Evolutionary conservation across 2,113 vertebrate species (phyloP).

Genomic region (Perca fluviatilis): DNA sequence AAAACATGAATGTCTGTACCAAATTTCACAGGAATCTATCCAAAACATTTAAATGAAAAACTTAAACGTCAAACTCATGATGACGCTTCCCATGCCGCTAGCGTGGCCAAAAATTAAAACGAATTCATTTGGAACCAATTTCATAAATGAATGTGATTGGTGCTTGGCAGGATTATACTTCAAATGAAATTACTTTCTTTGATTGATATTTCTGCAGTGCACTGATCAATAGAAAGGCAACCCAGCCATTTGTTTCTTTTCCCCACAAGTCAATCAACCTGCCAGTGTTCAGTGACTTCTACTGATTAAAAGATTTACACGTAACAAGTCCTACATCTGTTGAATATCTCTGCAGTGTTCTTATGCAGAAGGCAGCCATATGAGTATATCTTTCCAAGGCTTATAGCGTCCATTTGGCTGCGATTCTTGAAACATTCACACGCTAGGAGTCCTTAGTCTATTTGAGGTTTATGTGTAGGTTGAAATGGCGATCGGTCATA

Average conservation of each 20-base stretch:
- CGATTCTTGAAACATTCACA: constrained; percentile 10
- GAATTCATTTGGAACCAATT: neutral
- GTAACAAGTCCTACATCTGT: neutral
- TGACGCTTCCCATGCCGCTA: neutral
- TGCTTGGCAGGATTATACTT: neutral
- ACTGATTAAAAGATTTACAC: neutral
- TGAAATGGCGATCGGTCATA: constrained; percentile 50
- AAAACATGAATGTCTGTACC: no score
- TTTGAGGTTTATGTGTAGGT: constrained; percentile 64
- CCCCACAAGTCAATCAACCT: neutral
- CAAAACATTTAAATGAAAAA: no score
- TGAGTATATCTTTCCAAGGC: neutral
- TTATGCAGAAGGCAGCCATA: neutral
- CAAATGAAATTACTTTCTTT: neutral
- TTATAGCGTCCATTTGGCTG: neutral
- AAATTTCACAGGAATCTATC: no score
- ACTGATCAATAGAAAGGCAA: neutral
- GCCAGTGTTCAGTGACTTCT: neutral
- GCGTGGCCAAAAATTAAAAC: neutral
- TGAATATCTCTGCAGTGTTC: constrained; percentile 6
- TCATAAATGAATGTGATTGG: neutral
- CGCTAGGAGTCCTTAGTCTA: constrained; percentile 40
- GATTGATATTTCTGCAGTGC: neutral
- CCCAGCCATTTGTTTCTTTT: neutral
- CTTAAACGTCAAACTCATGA: no score